A percentile compares a stretch with the other conserved stretches of the same genome.
These are phyloP conservation scores for Caenorhabditis briggsae DNA, from an alignment of 1,140 invertebrate genomes.

Conservation along the genomic window DNA sequence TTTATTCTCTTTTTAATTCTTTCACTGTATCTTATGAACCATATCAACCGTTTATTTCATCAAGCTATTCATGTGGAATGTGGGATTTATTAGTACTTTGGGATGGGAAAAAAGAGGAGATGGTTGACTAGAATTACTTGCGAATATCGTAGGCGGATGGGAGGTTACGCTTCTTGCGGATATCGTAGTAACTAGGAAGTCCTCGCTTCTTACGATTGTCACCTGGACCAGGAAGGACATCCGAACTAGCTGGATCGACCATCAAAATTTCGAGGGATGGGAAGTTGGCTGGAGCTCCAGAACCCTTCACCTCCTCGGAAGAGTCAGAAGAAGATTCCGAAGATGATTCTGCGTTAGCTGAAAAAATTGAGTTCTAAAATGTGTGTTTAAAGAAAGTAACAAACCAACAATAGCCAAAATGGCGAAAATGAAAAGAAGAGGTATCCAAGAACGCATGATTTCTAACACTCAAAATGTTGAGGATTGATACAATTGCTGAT, in stretches of 20 bases:
- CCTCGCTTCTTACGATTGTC: slow-evolving; percentile 19
- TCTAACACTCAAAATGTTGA: background rate
- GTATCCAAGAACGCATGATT: slow-evolving; percentile 21
- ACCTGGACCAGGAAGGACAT: slow-evolving; percentile 5
- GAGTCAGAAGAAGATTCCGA: slow-evolving; percentile 1
- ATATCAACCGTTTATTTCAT: slow-evolving; percentile 10
- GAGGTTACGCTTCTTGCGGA: slow-evolving; percentile 31
- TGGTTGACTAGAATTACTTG: slow-evolving; percentile 7
- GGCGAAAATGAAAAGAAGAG: background rate
- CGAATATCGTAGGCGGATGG: slow-evolving; percentile 38
- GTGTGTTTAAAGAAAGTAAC: background rate
- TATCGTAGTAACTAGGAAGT: slow-evolving; percentile 19
- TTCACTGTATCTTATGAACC: background rate
- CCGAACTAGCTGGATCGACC: background rate
- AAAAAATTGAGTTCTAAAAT: background rate
- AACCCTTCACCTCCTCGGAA: background rate
- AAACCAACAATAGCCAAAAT: slow-evolving; percentile 16
- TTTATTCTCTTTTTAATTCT: background rate
- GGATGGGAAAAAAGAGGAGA: no score
- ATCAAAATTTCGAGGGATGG: background rate
- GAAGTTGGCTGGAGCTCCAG: background rate
- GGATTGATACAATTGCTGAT: background rate
- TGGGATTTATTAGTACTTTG: background rate
- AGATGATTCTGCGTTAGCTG: background rate
- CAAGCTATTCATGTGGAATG: background rate